phyloP scores from a whole-genome alignment of 2,797 vertebrate genomes.

The Tragopan temminckii region DNA sequence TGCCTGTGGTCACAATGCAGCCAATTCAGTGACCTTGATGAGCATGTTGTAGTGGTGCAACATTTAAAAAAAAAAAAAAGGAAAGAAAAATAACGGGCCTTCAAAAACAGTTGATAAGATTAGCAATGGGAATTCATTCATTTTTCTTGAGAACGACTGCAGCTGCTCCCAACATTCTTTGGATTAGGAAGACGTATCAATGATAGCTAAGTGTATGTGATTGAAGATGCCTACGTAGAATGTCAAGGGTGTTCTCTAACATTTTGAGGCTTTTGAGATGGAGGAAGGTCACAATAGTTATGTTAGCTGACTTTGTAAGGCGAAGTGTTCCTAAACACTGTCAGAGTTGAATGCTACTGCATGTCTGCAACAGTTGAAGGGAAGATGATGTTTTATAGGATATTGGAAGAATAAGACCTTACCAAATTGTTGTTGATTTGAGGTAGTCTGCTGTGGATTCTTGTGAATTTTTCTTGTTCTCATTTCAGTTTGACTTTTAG shows the following conservation, averaged over 20 bases:
- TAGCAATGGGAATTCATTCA: neutral
- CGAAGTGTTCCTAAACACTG: fast-evolving
- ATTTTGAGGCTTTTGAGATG: neutral
- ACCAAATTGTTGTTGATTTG: neutral
- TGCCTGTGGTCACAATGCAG: fast-evolving
- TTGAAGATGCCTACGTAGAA: fast-evolving
- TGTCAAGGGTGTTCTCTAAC: neutral
- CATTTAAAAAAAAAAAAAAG: neutral
- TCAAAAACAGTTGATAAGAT: neutral
- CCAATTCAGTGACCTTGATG: neutral
- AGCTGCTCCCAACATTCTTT: neutral
- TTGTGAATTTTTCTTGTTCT: neutral
- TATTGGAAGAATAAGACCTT: neutral
- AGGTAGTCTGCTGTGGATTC: neutral
- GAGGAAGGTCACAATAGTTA: neutral
- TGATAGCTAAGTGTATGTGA: fast-evolving
- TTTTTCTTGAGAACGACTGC: neutral
- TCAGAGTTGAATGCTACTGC: neutral
- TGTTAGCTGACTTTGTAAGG: neutral
- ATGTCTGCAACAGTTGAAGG: neutral
- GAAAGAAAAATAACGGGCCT: neutral
- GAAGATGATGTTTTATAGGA: neutral
- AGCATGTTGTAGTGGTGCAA: neutral
- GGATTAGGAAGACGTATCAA: neutral
- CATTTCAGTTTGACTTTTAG: neutral